Evolutionary conservation across 2,888 invertebrate genomes (phyloP).

Genomic region (Nysson spinosus): DNA sequence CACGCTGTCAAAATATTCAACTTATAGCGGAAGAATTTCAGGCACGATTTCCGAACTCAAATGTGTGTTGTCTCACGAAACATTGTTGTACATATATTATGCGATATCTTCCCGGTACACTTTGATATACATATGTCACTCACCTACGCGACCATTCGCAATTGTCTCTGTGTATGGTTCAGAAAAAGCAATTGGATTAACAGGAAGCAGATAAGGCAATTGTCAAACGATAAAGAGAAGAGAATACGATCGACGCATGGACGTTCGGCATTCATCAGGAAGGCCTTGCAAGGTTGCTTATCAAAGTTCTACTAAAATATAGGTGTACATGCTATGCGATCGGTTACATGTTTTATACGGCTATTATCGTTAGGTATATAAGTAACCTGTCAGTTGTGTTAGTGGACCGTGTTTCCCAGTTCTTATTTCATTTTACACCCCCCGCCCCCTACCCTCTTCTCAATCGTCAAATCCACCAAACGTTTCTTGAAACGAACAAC

Average conservation of each 20-base stretch:
- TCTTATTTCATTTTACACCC: constrained; percentile 47
- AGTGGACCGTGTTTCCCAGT: constrained; percentile 67
- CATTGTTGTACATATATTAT: too few species aligned
- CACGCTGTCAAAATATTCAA: constrained; percentile 4
- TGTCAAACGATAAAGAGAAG: not conserved
- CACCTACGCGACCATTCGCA: too few species aligned
- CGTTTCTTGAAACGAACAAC: not conserved
- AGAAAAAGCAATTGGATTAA: too few species aligned
- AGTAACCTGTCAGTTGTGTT: constrained; percentile 68
- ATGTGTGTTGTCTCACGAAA: too few species aligned
- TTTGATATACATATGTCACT: too few species aligned
- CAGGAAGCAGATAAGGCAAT: not conserved
- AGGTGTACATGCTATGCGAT: constrained; percentile 71
- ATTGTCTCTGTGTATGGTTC: too few species aligned
- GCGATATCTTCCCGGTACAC: too few species aligned
- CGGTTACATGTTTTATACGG: constrained; percentile 71
- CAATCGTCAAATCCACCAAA: not conserved
- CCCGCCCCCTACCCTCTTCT: not conserved
- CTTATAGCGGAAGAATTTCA: not conserved
- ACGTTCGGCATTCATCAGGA: constrained; percentile 42
- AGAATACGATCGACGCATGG: constrained; percentile 1
- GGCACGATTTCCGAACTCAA: not conserved
- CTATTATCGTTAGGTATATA: constrained; percentile 71
- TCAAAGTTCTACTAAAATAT: constrained; percentile 76
- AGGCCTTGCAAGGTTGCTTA: constrained; percentile 59